Evolutionary conservation across 2,888 invertebrate species (phyloP).

Genomic region (Rhamphomyia laevipes): DNA sequence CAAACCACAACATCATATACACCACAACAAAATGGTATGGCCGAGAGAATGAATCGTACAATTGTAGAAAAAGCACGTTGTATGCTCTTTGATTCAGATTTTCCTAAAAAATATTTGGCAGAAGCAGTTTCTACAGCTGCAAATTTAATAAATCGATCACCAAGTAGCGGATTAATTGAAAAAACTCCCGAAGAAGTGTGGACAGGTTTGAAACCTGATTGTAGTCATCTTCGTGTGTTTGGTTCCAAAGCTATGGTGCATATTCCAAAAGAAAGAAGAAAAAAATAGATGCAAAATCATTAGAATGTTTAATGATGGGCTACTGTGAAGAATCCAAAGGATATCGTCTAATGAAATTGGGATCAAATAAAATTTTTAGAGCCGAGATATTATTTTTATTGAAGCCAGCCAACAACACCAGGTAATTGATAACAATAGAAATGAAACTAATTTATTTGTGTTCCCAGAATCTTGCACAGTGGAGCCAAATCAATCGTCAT

Average conservation of each 20-base stretch:
- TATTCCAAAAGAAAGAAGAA: neutral
- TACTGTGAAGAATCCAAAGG: neutral
- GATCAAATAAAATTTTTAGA: neutral
- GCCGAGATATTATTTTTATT: neutral
- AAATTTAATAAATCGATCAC: neutral
- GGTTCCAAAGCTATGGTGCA: neutral
- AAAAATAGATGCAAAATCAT: neutral
- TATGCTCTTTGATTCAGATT: neutral
- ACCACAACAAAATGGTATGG: neutral
- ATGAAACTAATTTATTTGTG: no score
- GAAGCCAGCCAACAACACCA: neutral
- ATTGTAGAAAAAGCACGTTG: slow-evolving; percentile 5
- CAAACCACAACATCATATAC: neutral
- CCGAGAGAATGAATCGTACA: neutral
- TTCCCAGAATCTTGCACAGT: no score
- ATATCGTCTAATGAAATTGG: neutral
- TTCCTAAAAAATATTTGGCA: neutral
- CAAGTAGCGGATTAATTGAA: neutral
- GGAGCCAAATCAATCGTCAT: no score
- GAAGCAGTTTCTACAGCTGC: neutral
- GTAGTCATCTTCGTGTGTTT: neutral
- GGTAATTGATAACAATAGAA: no score
- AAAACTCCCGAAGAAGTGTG: slow-evolving; percentile 1
- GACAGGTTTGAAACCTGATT: neutral
- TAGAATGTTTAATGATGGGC: neutral